phyloP scores from a whole-genome alignment of 2,888 invertebrate species.

The Neoaliturus tenellus region DNA sequence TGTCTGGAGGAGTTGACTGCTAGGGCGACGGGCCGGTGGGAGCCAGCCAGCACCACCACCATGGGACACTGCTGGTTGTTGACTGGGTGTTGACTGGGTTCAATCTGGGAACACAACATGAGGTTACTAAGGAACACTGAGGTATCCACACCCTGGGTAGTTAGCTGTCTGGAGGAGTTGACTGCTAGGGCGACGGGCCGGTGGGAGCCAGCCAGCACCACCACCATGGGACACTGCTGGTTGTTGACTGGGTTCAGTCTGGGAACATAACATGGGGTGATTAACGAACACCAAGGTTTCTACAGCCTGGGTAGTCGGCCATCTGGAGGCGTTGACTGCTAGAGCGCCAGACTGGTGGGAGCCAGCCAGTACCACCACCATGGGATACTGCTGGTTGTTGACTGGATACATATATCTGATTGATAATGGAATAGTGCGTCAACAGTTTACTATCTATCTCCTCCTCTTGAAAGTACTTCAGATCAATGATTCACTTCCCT shows the following conservation, averaged over 20 bases:
- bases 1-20: too few species aligned
- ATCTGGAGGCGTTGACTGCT: conserved; percentile 85
- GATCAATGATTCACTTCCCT: too few species aligned
- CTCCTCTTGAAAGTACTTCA: too few species aligned
- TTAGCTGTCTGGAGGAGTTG: conserved; percentile 86
- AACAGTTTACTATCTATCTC: too few species aligned
- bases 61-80: too few species aligned
- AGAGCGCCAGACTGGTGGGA: conserved; percentile 81
- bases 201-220: conserved; percentile 84
- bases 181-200: conserved; percentile 82
- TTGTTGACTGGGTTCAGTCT: conserved; percentile 89
- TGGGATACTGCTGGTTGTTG: conserved; percentile 93
- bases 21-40: too few species aligned
- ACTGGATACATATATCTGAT: conserved; percentile 84
- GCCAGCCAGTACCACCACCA: conserved; percentile 84
- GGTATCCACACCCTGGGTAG: conserved; percentile 84
- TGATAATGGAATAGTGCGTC: too few species aligned
- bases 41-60: too few species aligned
- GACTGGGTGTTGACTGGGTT: too few species aligned
- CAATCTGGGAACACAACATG: too few species aligned
- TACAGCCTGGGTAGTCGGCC: conserved; percentile 89
- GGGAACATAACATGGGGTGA: conserved; percentile 30
- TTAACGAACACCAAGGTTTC: conserved; percentile 69
- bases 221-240: conserved; percentile 91
- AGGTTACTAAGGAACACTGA: conserved; percentile 59